Base-by-base conservation (phyloP, 2,888 invertebrate species). In the Acronicta aceris region DNA sequence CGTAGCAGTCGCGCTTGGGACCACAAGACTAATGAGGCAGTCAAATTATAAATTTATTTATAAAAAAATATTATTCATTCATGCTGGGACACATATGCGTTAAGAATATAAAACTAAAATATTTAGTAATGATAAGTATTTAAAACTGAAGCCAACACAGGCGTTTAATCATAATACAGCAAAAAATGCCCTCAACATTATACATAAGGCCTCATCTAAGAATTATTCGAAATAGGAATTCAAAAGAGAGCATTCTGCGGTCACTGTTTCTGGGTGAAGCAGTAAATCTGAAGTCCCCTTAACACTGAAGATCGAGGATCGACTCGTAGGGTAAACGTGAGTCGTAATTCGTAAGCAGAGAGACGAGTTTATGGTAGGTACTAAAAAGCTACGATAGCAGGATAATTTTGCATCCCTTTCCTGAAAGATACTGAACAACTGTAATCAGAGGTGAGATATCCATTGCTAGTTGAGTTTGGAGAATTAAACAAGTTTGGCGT, bases 271-370 rank as follows among this genome's bases (percentile, higher is more conserved):
- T 38, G 41, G 27, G 30, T 17, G 41, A 45, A 57, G 51, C 58
- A 48, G 48, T 67, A 67, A 67, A 65, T 71, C 66, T 49, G 16
- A 41, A 41, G 38, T n/a, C 42, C 50, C 36, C 48, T 45, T 36
- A 48, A 53, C 57, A 40, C 49, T 65, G 16, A 25, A 36, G 38
- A 64, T 64, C 38, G 49, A 25, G 65, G 25, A 30, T 63, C 47
- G 25, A 48, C 63, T 46, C 12, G 45, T 46, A 46, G 55, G 1
- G 41, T 55, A 42, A 41, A 40, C 58, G 16, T 54, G 53, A 38
- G 38, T 38, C 38, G 38, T 38, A 38, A 38, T 13, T 38, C 38
- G 38, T 38, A 7, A 38, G 38, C 38, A 38, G 38, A 38, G 13
- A n/a, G 33, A 33, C 12, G n/a, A n/a, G n/a, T 38, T 38, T 38